Percentiles rank a stretch among this genome's conserved stretches.
phyloP scores from a whole-genome alignment of 2,888 invertebrate species.

The Drosophila kambysellisi region DNA sequence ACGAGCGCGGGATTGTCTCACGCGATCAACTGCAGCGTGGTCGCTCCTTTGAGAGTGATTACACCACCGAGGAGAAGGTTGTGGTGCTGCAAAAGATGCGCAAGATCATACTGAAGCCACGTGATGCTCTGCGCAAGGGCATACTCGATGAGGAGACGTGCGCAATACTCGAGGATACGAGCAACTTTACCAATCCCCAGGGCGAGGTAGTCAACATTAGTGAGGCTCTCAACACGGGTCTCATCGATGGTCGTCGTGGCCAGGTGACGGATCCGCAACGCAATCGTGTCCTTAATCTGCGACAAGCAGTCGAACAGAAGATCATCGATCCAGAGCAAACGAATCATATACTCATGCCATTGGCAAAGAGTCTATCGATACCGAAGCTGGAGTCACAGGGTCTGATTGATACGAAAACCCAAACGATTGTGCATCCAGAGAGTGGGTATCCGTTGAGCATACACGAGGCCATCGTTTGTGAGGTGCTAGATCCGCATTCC shows the following conservation, averaged over 20 bases:
- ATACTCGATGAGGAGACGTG: slow-evolving; percentile 92
- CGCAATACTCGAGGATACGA: slow-evolving; percentile 88
- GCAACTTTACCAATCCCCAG: slow-evolving; percentile 87
- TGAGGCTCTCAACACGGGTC: slow-evolving; percentile 90
- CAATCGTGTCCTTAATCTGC: slow-evolving; percentile 92
- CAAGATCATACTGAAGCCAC: slow-evolving; percentile 90
- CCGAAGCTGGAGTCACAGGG: slow-evolving; percentile 95
- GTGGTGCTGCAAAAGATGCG: slow-evolving; percentile 92
- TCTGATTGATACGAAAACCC: slow-evolving; percentile 90
- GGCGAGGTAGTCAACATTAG: slow-evolving; percentile 89
- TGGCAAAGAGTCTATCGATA: slow-evolving; percentile 92
- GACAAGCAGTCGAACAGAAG: slow-evolving; percentile 93
- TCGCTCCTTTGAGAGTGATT: slow-evolving; percentile 85
- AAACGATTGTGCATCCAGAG: slow-evolving; percentile 94
- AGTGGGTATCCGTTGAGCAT: slow-evolving; percentile 92
- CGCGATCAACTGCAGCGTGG: slow-evolving; percentile 82
- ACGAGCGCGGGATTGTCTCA: slow-evolving; percentile 90
- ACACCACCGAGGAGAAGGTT: slow-evolving; percentile 87
- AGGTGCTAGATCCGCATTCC: slow-evolving; percentile 93
- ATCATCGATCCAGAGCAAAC: slow-evolving; percentile 91
- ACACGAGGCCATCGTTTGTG: slow-evolving; percentile 94
- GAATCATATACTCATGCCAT: slow-evolving; percentile 91
- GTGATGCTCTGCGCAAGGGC: slow-evolving; percentile 91
- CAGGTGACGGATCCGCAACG: slow-evolving; percentile 93
- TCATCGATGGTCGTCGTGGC: slow-evolving; percentile 91